A percentile compares a stretch with the other conserved stretches of the same genome.
These are phyloP conservation scores for Philaethria dido DNA, from an alignment of 2,888 invertebrate species.

Conservation along the genomic window DNA sequence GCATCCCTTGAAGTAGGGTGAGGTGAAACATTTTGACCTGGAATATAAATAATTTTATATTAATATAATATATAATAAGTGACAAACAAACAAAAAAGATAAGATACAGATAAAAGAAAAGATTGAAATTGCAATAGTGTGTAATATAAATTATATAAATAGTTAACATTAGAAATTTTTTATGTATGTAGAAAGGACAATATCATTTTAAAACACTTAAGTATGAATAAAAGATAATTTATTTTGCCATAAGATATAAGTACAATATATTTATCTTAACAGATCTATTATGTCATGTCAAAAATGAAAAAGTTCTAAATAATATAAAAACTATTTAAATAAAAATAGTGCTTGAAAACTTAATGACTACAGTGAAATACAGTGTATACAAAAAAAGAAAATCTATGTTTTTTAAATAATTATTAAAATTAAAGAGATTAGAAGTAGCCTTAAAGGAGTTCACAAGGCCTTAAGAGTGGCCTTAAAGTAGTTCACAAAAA, in stretches of 20 bases:
- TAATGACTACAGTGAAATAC: background rate
- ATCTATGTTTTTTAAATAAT: background rate
- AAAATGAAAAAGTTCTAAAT: background rate
- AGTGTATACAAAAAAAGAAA: background rate
- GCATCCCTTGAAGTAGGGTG: conserved; percentile 92
- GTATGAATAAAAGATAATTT: conserved; percentile 20
- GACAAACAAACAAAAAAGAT: background rate
- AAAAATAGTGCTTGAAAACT: conserved; percentile 4
- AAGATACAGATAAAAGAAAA: conserved; percentile 15
- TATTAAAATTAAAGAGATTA: background rate
- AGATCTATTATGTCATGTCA: conserved; percentile 12
- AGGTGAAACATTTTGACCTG: conserved; percentile 92
- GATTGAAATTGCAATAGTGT: conserved; percentile 2
- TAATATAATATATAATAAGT: background rate
- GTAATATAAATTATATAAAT: background rate
- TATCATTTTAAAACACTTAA: conserved; percentile 18
- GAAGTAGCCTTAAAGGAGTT: background rate
- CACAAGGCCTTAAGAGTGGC: no score
- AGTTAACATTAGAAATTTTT: background rate
- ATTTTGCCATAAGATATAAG: conserved; percentile 20
- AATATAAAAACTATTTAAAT: background rate
- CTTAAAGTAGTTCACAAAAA: background rate
- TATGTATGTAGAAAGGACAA: conserved; percentile 5
- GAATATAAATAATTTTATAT: conserved; percentile 55
- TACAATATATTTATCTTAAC: conserved; percentile 15